Percentiles rank a stretch among this genome's conserved stretches.
phyloP scores from a whole-genome alignment of 1,140 invertebrate genomes.

The Scylla paramamosain region DNA sequence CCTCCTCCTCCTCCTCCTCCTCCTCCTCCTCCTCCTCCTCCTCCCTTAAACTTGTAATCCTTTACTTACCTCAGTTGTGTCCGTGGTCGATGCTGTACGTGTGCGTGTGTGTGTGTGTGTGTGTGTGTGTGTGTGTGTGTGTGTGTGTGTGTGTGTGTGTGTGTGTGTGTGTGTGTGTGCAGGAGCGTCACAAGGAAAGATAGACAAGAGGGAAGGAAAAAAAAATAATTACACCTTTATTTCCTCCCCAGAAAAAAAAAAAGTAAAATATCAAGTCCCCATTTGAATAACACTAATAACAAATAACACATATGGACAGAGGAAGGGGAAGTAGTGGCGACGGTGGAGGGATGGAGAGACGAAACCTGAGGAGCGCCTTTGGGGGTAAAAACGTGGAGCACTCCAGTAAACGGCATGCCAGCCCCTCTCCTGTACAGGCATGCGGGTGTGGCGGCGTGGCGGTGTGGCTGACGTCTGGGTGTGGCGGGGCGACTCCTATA shows the following conservation, averaged over 20 bases:
- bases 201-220: background rate
- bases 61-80: background rate
- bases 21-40: slow-evolving; percentile 17
- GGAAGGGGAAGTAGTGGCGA: no score
- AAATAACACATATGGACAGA: no score
- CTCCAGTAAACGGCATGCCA: no score
- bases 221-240: no score
- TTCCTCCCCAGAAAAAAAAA: no score
- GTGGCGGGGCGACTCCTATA: background rate
- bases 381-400: no score
- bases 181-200: background rate
- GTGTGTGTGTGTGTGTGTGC: slow-evolving; percentile 45
- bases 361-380: no score
- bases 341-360: no score
- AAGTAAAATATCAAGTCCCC: no score
- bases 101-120: slow-evolving; percentile 38
- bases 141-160: slow-evolving; percentile 58
- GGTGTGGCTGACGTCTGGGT: slow-evolving; percentile 1
- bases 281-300: no score
- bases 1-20: slow-evolving; percentile 16
- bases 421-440: no score
- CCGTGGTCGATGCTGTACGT: background rate
- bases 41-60: background rate
- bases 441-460: background rate
- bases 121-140: slow-evolving; percentile 39